Conservation (phyloP, 2,888 invertebrate genomes). For the Hyppa rectilinea region DNA sequence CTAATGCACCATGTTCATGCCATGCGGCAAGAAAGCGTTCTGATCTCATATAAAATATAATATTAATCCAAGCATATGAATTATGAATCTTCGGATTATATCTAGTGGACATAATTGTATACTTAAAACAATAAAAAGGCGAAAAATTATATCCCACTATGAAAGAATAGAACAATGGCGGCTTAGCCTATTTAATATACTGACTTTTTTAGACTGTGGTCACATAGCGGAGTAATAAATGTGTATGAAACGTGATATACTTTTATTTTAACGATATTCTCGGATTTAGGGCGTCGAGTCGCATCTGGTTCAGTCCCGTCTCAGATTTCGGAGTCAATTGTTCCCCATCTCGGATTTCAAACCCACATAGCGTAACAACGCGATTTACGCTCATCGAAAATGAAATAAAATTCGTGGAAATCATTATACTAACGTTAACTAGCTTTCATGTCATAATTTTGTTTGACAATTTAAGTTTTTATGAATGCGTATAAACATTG, state of each 20-base stretch:
- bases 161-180: constrained; percentile 31
- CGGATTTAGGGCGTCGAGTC: constrained; percentile 24
- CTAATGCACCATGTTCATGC: neutral
- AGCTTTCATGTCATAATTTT: neutral
- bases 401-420: constrained; percentile 47
- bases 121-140: constrained; percentile 17
- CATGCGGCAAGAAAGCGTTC: neutral
- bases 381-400: constrained; percentile 39
- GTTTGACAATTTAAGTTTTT: too few species aligned
- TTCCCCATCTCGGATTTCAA: constrained; percentile 12
- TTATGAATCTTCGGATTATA: constrained; percentile 13
- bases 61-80: constrained; percentile 3
- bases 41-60: neutral
- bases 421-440: constrained; percentile 9
- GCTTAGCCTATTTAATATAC: constrained; percentile 19
- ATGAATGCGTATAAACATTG: too few species aligned
- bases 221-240: constrained; percentile 44
- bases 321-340: constrained; percentile 10
- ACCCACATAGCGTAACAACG: constrained; percentile 21
- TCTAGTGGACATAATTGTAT: constrained; percentile 26
- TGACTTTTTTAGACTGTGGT: constrained; percentile 14
- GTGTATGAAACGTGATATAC: constrained; percentile 50
- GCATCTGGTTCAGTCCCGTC: neutral
- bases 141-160: constrained; percentile 15
- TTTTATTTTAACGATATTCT: constrained; percentile 25